A percentile compares a stretch with the other conserved stretches of the same genome.
Conservation (phyloP, 2,888 invertebrate species). For the Stictocephala bisonia region DNA sequence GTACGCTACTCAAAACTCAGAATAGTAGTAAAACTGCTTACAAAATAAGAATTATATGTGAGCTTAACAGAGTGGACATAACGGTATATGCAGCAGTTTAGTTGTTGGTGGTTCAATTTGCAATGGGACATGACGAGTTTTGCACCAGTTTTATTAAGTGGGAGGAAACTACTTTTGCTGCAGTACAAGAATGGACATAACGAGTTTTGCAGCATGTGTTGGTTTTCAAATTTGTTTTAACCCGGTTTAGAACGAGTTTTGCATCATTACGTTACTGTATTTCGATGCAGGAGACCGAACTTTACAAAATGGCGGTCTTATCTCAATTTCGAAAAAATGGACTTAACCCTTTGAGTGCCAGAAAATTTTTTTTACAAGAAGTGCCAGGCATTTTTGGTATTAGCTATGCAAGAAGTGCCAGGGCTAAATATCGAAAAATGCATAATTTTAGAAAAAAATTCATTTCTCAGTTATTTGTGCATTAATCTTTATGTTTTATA, state of each 20-base stretch:
- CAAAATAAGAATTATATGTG: constrained; percentile 12
- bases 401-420: too few species aligned
- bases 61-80: constrained; percentile 17
- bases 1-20: background rate
- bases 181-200: constrained; percentile 34
- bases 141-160: constrained; percentile 32
- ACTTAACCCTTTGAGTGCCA: too few species aligned
- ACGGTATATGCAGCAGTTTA: constrained; percentile 30
- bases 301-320: constrained; percentile 22
- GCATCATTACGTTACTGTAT: too few species aligned
- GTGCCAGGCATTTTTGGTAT: too few species aligned
- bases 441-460: too few species aligned
- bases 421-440: too few species aligned
- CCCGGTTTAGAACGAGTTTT: constrained; percentile 15
- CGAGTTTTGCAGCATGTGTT: constrained; percentile 26
- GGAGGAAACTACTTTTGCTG: constrained; percentile 26
- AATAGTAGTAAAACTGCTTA: background rate
- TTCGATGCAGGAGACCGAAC: constrained; percentile 29
- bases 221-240: constrained; percentile 35
- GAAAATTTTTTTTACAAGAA: too few species aligned
- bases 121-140: constrained; percentile 39
- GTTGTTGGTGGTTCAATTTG: constrained; percentile 21
- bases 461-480: too few species aligned
- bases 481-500: too few species aligned
- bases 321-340: constrained; percentile 21